Percentiles rank a stretch among this genome's conserved stretches.
Evolutionary conservation across 2,888 invertebrate genomes (phyloP).

Genomic region (Drosophila mimica): DNA sequence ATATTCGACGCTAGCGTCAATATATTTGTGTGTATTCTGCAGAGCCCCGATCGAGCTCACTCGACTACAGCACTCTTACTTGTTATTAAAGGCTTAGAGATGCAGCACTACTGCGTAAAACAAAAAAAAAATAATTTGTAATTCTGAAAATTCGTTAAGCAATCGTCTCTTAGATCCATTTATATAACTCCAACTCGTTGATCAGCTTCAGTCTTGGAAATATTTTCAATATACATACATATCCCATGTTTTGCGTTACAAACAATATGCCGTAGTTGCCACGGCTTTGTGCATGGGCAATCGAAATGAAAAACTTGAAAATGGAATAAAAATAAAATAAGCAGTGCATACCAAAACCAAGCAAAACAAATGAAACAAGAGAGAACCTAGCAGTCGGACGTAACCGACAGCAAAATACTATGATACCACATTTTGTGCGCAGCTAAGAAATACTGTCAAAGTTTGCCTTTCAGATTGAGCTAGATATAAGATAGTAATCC

Average conservation of each 20-base stretch:
- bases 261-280: conserved; percentile 3
- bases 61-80: too few relatives aligned
- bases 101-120: neutral
- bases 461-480: too few relatives aligned
- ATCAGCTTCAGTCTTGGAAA: neutral
- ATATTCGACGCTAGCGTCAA: too few relatives aligned
- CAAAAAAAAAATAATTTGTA: neutral
- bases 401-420: too few relatives aligned
- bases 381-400: too few relatives aligned
- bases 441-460: too few relatives aligned
- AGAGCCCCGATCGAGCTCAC: too few relatives aligned
- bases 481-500: too few relatives aligned
- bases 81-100: too few relatives aligned
- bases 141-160: neutral
- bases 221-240: neutral
- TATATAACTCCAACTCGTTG: neutral
- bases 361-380: neutral
- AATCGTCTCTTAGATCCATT: neutral
- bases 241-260: neutral
- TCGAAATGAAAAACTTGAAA: conserved; percentile 25
- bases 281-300: conserved; percentile 13
- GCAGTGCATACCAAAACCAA: neutral
- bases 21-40: too few relatives aligned
- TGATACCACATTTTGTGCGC: too few relatives aligned
- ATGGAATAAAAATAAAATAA: conserved; percentile 18